Conservation (phyloP, 2,797 vertebrate genomes). For the Falco naumanni region DNA sequence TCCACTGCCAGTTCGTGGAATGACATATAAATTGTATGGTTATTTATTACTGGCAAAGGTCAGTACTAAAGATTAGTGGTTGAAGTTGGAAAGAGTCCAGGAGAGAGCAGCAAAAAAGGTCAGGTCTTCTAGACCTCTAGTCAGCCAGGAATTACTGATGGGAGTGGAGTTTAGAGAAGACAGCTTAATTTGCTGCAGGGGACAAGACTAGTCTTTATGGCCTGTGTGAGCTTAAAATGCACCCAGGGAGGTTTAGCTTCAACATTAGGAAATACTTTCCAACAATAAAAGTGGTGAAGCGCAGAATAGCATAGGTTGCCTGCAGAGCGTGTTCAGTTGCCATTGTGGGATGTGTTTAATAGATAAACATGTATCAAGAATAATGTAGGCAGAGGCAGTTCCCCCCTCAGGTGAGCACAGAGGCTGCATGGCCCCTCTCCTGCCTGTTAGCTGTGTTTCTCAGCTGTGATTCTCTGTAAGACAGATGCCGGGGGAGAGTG, state of each 20-base stretch:
- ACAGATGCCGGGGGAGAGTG: background rate
- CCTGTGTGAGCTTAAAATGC: background rate
- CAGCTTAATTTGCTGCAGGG: background rate
- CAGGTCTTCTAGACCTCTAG: background rate
- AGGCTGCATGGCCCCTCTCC: background rate
- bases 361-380: background rate
- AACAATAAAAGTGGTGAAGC: background rate
- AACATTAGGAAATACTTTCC: background rate
- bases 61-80: background rate
- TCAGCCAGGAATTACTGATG: conserved; percentile 44
- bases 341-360: background rate
- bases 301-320: background rate
- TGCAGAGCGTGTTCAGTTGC: background rate
- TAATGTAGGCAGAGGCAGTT: background rate
- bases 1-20: background rate
- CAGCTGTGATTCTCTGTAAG: background rate
- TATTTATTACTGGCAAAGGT: conserved; percentile 9
- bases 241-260: background rate
- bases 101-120: conserved; percentile 9
- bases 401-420: background rate
- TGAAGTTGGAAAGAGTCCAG: conserved; percentile 23
- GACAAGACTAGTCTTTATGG: background rate
- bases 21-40: background rate
- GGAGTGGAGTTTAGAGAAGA: conserved; percentile 44
- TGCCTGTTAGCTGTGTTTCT: background rate